Base-by-base conservation (phyloP, 1,140 invertebrate genomes). In the Drosophila neocordata region DNA sequence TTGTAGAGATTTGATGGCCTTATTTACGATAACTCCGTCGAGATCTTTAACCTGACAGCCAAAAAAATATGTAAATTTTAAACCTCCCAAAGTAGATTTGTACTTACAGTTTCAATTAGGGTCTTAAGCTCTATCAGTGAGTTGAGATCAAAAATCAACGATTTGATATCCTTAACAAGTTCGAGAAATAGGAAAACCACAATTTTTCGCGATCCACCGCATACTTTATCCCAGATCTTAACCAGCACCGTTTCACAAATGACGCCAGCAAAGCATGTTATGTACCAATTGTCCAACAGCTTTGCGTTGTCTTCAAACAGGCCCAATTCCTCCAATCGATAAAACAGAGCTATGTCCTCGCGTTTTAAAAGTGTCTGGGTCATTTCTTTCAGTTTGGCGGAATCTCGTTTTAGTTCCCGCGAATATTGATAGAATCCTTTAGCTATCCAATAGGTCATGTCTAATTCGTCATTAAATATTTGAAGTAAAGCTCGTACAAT, bases 191-290 rank as follows among this genome's bases (percentile, higher is more conserved):
- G 94, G 92, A 95, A 97, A 2, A 96, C 94, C 66, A 98, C 93
- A 74, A 97, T 95, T 92, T 95, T 96, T 37, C 94, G 95, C 4
- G 96, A 96, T 20, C 97, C 96, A 52, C 96, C 96, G 83, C 96
- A 95, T 12, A 98, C 93, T 93, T 97, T 97, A 85, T 98, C 97
- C 96, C 96, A 97, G 66, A 98, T 95, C 91, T 96, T 97, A 70
- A 84, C 95, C 67, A 97, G 93, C 15, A 96, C 95, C 41, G 94
- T 94, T 80, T 96, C 95, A 80, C 95, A 95, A 41, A 98, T 93
- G 12, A 96, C 92, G 44, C 95, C 95, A 66, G 96, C 95, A 93
- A 97, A 97, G 91, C 95, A 96, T 51, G 94, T 95, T 71, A 94
- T 94, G 89, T 96, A 96, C 96, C 96, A 97, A 73, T 93, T 93